phyloP scores from a whole-genome alignment of 2,113 vertebrate species.

The Mellivora capensis region DNA sequence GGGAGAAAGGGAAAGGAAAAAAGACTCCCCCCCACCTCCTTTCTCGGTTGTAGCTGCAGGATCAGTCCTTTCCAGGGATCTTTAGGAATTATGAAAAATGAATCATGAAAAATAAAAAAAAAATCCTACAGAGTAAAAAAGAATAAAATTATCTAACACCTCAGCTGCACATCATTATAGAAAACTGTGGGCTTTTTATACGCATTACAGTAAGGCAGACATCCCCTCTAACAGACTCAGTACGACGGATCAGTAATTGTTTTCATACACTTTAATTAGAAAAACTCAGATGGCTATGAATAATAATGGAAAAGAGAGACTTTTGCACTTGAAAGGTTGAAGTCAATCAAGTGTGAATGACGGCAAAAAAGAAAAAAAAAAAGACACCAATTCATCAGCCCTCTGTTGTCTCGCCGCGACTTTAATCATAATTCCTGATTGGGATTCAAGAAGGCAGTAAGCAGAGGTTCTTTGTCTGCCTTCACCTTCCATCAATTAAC shows the following conservation, averaged over 20 bases:
- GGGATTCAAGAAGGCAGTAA: slow-evolving; percentile 91
- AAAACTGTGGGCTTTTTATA: slow-evolving; percentile 82
- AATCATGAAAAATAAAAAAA: slow-evolving; percentile 82
- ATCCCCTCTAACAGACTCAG: slow-evolving; percentile 83
- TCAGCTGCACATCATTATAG: slow-evolving; percentile 85
- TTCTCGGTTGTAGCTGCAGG: slow-evolving; percentile 76
- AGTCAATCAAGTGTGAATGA: slow-evolving; percentile 95
- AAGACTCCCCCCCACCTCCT: slow-evolving; percentile 14
- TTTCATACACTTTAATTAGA: slow-evolving; percentile 93
- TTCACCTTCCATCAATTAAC: slow-evolving; percentile 94
- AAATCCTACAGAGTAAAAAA: slow-evolving; percentile 85
- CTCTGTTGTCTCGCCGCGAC: slow-evolving; percentile 90
- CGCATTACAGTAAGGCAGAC: slow-evolving; percentile 83
- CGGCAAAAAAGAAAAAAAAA: slow-evolving; percentile 87
- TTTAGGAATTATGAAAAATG: slow-evolving; percentile 84
- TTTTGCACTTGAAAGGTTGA: slow-evolving; percentile 93
- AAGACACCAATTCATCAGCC: slow-evolving; percentile 90
- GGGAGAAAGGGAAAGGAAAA: slow-evolving; percentile 54
- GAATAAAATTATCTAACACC: slow-evolving; percentile 86
- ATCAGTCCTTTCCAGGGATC: slow-evolving; percentile 77
- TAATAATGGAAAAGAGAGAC: slow-evolving; percentile 91
- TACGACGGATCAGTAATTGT: slow-evolving; percentile 89
- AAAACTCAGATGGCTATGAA: slow-evolving; percentile 92
- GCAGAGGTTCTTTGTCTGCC: slow-evolving; percentile 88
- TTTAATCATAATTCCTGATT: slow-evolving; percentile 95